Evolutionary conservation across 1,140 invertebrate genomes (phyloP), one percentile per base, ranked within the genome.

Genomic region (Eupeodes corollae): DNA sequence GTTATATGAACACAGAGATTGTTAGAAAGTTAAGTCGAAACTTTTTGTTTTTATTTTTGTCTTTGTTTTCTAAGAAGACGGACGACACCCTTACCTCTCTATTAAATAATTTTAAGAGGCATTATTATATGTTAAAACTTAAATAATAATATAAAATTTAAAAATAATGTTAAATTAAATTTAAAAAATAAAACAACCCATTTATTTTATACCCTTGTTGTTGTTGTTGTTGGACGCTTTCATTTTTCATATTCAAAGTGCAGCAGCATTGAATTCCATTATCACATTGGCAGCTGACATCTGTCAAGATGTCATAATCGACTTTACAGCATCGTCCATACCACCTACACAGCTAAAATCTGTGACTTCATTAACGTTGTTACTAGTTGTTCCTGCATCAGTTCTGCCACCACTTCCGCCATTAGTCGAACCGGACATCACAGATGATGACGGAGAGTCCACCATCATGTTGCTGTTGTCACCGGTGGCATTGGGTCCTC

Each of bases 291-390:
- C 41, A 46, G 50, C 18, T 44, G 35, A 32, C 46, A 57, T 47
- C 31, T 56, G 64, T 67, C 64, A 67, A 54, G 64, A 67, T 21
- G 64, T 67, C 60, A 67, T 65, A 21, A 67, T 67, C 18, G 64
- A 67, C 49, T 67, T 67, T 13, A 67, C 61, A 0, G 64, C 60
- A 42, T 67, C 64, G 15, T 67, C 64, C 12, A 65, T 44, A 18
- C 63, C 61, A 19, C 56, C 45, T 15, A 67, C 59, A 46, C 63
- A 67, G 43, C 55, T 61, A 41, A 67, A 67, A 53, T 67, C 64
- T 37, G 58, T 65, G 6, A 64, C 15, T 39, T 32, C 21, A 10
- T 35, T 5, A 35, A 35, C 34, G 12, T 12, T 35, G 14, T 5
- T 35, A 3, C 12, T 11, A 5, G 34, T 35, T 35, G 34, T 35